These are phyloP conservation scores for Aphelinus atriplicis DNA, from an alignment of 1,140 invertebrate genomes.

Conservation along the genomic window DNA sequence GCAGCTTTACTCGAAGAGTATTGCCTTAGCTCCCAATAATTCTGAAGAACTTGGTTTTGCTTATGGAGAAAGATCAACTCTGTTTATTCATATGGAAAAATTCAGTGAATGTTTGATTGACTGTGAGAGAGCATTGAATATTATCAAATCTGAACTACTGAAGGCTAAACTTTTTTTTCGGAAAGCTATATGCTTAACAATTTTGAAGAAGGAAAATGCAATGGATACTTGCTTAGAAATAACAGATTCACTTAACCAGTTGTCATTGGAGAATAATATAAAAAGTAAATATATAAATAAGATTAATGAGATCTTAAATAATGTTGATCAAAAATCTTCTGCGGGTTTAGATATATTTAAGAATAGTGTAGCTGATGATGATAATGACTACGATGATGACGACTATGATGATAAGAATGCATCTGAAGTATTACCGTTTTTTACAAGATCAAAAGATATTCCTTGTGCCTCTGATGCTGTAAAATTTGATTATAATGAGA, in stretches of 20 bases:
- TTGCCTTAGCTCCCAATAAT: constrained; percentile 2
- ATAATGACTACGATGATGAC: not conserved
- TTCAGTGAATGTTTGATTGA: constrained; percentile 14
- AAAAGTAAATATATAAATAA: constrained; percentile 3
- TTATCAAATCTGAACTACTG: not conserved
- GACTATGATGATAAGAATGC: not conserved
- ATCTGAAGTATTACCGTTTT: not conserved
- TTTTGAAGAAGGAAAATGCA: not conserved
- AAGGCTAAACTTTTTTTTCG: constrained; percentile 22
- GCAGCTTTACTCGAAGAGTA: constrained; percentile 17
- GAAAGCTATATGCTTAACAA: constrained; percentile 4
- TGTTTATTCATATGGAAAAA: constrained; percentile 10
- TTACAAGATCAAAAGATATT: too few species aligned
- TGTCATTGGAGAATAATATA: constrained; percentile 4
- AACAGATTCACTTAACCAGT: constrained; percentile 6
- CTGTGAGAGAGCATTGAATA: constrained; percentile 7
- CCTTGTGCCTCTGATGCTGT: constrained; percentile 1
- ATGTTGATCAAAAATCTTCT: not conserved
- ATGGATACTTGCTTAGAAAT: not conserved
- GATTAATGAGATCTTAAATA: not conserved
- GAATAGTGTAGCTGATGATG: not conserved
- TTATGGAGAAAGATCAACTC: constrained; percentile 22
- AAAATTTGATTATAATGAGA: not conserved
- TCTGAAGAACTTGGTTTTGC: constrained; percentile 6
- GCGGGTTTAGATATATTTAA: not conserved